These are phyloP conservation scores for Notarius quadriscutis DNA, from an alignment of 2,113 vertebrate genomes.

Conservation along the genomic window DNA sequence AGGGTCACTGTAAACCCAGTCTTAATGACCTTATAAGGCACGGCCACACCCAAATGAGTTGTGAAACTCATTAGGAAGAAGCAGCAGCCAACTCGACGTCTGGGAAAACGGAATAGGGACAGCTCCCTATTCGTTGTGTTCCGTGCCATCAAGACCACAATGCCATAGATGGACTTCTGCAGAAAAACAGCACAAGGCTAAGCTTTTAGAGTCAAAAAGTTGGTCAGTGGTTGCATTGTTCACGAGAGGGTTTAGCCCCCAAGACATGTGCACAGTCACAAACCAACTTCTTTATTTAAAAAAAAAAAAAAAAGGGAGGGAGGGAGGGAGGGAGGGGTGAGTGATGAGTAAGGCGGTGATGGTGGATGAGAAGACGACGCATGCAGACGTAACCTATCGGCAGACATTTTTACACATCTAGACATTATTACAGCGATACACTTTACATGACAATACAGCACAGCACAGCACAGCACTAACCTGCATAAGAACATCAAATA, in stretches of 20 bases:
- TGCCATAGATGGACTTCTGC: background rate
- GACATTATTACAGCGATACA: background rate
- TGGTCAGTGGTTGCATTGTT: constrained; percentile 38
- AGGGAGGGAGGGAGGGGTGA: background rate
- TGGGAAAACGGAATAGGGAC: background rate
- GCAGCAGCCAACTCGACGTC: background rate
- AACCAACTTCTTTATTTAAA: background rate
- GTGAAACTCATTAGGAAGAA: background rate
- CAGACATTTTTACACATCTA: background rate
- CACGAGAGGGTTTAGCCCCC: background rate
- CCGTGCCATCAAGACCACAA: background rate
- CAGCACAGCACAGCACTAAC: background rate
- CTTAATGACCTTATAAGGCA: background rate
- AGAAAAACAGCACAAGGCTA: constrained; percentile 14
- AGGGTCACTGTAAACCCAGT: background rate
- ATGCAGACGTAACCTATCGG: background rate
- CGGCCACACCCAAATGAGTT: background rate
- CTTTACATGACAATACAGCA: background rate
- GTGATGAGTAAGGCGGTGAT: background rate
- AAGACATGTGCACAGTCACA: constrained; percentile 20
- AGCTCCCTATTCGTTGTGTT: background rate
- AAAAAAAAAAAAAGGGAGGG: too few species aligned
- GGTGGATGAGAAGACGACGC: background rate
- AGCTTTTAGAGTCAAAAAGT: constrained; percentile 12
- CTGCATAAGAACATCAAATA: background rate